These are phyloP conservation scores for Itoplectis maculator DNA, from an alignment of 2,888 invertebrate genomes.

Conservation along the genomic window DNA sequence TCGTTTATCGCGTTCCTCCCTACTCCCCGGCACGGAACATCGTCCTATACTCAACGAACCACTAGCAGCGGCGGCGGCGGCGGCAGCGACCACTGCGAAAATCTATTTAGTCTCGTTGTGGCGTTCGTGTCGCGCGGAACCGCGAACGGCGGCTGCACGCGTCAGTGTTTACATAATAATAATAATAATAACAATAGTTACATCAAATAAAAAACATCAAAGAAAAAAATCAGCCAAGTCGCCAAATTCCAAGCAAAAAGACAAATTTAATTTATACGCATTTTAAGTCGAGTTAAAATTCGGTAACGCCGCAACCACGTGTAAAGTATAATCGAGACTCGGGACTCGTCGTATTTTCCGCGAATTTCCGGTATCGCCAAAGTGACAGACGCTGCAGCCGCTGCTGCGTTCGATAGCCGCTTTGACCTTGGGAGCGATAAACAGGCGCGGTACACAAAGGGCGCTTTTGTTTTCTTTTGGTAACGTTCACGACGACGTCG, in stretches of 20 bases:
- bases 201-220: neutral
- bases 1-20: constrained; percentile 34
- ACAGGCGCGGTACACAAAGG: neutral
- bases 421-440: neutral
- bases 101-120: constrained; percentile 59
- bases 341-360: no score
- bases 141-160: constrained; percentile 47
- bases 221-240: neutral
- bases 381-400: no score
- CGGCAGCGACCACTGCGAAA: constrained; percentile 27
- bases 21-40: constrained; percentile 8
- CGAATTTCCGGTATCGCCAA: no score
- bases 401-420: no score
- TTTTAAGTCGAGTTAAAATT: no score
- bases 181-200: neutral
- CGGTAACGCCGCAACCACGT: neutral
- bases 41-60: constrained; percentile 5
- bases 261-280: no score
- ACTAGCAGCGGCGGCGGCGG: constrained; percentile 5
- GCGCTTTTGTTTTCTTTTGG: neutral
- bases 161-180: constrained; percentile 25
- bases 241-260: neutral
- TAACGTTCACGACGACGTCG: no score
- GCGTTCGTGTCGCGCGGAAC: constrained; percentile 60
- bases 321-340: neutral